Evolutionary conservation across 2,113 vertebrate genomes (phyloP).

Genomic region (Melanerpes formicivorus): DNA sequence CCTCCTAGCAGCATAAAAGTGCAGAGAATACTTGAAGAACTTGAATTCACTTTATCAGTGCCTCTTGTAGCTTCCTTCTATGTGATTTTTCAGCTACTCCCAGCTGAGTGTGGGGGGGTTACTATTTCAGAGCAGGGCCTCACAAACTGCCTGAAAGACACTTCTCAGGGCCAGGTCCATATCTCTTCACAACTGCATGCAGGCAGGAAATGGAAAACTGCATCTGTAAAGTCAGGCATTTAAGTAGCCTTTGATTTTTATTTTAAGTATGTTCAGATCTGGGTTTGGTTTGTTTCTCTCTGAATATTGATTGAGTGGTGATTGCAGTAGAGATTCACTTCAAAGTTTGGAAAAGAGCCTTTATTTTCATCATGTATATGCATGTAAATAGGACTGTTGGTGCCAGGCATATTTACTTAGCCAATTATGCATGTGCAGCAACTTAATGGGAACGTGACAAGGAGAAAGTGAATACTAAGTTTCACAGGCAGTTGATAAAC

Average conservation of each 20-base stretch:
- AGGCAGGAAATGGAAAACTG: background rate
- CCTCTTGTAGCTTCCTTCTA: background rate
- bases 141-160: rapidly evolving
- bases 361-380: background rate
- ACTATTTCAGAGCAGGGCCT: background rate
- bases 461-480: background rate
- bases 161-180: background rate
- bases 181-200: background rate
- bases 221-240: background rate
- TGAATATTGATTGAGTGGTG: constrained; percentile 23
- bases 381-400: background rate
- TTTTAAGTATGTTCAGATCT: background rate
- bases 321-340: background rate
- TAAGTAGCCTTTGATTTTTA: background rate
- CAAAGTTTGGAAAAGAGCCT: constrained; percentile 12
- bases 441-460: background rate
- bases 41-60: background rate
- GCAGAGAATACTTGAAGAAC: background rate
- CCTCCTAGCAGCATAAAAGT: background rate
- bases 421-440: background rate
- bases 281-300: background rate
- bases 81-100: background rate
- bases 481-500: background rate
- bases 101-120: background rate
- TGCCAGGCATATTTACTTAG: background rate